These are phyloP conservation scores for Halichoerus grypus DNA, from an alignment of 2,113 vertebrate species.

Conservation along the genomic window DNA sequence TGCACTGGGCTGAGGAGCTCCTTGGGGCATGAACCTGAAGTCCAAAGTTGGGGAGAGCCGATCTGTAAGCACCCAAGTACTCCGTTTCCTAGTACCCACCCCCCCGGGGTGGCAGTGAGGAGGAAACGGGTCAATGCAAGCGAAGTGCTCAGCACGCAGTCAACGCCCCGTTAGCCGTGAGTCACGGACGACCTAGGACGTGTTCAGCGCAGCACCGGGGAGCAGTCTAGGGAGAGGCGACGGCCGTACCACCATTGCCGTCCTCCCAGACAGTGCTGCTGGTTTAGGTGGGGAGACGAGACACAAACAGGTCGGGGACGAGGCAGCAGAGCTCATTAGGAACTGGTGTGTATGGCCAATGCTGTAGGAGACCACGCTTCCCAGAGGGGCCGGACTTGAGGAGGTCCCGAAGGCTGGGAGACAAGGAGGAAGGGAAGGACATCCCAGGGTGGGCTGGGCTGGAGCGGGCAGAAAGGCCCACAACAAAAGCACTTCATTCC, in stretches of 20 bases:
- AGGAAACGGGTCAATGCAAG: too few relatives aligned
- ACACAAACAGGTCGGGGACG: not conserved
- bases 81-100: not conserved
- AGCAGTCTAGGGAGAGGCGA: rapidly evolving
- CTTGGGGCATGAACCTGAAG: not conserved
- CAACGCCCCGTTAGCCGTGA: not conserved
- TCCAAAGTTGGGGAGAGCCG: not conserved
- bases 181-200: not conserved
- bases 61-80: not conserved
- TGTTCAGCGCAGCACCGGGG: too few relatives aligned
- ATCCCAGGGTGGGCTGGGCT: not conserved
- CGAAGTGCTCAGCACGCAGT: rapidly evolving
- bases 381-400: not conserved
- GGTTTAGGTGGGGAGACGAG: not conserved
- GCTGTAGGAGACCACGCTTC: not conserved
- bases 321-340: not conserved
- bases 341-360: rapidly evolving
- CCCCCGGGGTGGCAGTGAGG: rapidly evolving
- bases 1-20: not conserved
- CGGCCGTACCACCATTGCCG: rapidly evolving
- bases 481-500: not conserved
- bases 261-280: not conserved
- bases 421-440: not conserved
- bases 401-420: not conserved
- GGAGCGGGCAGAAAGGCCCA: rapidly evolving